Evolutionary conservation across 64 coral and sea anemone genomes (phyloP), one percentile per base, ranked within the genome.

Genomic region (Catalaphyllia jardinei): DNA sequence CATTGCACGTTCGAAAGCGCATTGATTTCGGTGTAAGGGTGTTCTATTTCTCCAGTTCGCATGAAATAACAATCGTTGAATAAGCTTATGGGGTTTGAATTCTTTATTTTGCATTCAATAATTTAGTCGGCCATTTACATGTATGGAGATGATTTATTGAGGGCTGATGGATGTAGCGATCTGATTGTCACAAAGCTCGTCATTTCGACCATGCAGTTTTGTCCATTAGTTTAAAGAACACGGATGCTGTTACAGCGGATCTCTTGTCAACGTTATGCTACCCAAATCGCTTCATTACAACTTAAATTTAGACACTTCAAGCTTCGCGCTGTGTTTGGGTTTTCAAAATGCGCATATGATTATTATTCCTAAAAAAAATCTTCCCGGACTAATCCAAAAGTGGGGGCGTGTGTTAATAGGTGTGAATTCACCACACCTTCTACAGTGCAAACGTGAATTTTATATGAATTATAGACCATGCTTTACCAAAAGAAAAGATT

Each of bases 311-410:
- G 79, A 29, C 67, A 85, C 33, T 39, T 2, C 20, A 67, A 50
- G 65, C 11, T 16, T 46, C 24, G 38, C 20, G 22, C 65, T 18
- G 9, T 28, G 62, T 85, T 85, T 52, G 62, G 35, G 51, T 35
- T 69, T 85, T 20, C 35, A 51, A 51, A 50, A 85, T 71, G 61
- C 61, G 80, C 80, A 83, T 83, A 83, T 83, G 18, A 83, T 83
- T 83, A 83, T 12, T 77, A 24, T 57, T 8, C 65, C 19, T 2
- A 29, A 77, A 50, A 46, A 77, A 72, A 29, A 76, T 30, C 27
- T 52, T 24, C 65, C 65, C 65, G 20, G 65, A 17, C 25, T 25
- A 69, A 25, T 27, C 22, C 25, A 3, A 8, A 14, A 17, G 81
- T 51, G 31, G 38, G 81, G 31, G 35, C 62, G 81, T 50, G 24